Conservation (phyloP, 2,888 invertebrate species). For the Hesperia comma region DNA sequence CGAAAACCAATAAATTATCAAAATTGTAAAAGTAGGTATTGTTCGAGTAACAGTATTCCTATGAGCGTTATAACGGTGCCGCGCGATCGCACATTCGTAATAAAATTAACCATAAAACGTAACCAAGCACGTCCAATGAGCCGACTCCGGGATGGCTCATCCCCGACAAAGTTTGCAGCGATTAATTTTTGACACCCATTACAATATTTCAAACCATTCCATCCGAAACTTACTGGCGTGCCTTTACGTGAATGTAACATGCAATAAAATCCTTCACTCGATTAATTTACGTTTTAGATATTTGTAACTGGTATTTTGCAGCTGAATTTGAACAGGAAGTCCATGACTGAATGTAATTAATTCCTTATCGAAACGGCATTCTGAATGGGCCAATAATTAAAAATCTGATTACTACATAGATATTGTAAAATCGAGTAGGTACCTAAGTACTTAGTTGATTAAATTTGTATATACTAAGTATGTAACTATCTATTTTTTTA, state of each 20-base stretch:
- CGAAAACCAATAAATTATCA: conserved; percentile 13
- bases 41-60: conserved; percentile 24
- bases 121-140: conserved; percentile 67
- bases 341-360: no score
- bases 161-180: conserved; percentile 52
- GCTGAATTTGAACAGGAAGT: background rate
- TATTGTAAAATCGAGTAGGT: no score
- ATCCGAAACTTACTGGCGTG: conserved; percentile 43
- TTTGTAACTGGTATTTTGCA: background rate
- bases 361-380: no score
- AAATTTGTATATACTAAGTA: no score
- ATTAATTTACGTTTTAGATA: conserved; percentile 6
- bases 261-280: conserved; percentile 16
- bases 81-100: conserved; percentile 45
- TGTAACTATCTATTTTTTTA: no score
- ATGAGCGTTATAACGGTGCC: conserved; percentile 32
- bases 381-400: no score
- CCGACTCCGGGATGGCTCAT: conserved; percentile 61
- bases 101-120: conserved; percentile 65
- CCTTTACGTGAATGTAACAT: conserved; percentile 15
- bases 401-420: no score
- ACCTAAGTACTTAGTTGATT: no score
- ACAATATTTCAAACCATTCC: conserved; percentile 60
- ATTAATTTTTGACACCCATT: conserved; percentile 70
- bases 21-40: conserved; percentile 22